Evolutionary conservation across 2,888 invertebrate species (phyloP).

Genomic region (Escarpia spicata): DNA sequence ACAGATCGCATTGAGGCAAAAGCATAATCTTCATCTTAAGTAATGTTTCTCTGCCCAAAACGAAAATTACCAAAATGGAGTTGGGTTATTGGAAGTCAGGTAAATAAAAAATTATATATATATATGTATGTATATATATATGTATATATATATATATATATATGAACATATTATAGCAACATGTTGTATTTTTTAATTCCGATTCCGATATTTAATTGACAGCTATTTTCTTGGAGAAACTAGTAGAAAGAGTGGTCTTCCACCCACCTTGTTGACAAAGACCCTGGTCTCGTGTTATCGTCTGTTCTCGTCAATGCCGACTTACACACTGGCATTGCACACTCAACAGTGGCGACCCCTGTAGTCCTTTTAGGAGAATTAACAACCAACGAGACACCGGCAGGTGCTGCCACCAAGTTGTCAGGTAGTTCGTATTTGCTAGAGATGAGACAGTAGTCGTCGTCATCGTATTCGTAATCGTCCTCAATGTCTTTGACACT

Average conservation of each 20-base stretch:
- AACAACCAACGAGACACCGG: not conserved
- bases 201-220: not conserved
- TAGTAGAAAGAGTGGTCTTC: not conserved
- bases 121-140: too few species aligned
- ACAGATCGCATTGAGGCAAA: too few species aligned
- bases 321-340: not conserved
- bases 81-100: too few species aligned
- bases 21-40: too few species aligned
- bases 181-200: too few species aligned
- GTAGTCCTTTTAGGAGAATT: slow-evolving; percentile 16
- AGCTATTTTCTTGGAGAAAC: not conserved
- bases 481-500: not conserved
- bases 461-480: not conserved
- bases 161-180: too few species aligned
- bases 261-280: not conserved
- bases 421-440: not conserved
- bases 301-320: not conserved
- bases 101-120: too few species aligned
- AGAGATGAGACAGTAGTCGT: not conserved
- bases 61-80: too few species aligned
- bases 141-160: too few species aligned
- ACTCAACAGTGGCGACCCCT: not conserved
- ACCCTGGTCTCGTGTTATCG: not conserved
- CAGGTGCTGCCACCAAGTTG: not conserved
- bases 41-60: too few species aligned